These are phyloP conservation scores for Cydia amplana DNA, from an alignment of 1,140 invertebrate species.

Conservation along the genomic window DNA sequence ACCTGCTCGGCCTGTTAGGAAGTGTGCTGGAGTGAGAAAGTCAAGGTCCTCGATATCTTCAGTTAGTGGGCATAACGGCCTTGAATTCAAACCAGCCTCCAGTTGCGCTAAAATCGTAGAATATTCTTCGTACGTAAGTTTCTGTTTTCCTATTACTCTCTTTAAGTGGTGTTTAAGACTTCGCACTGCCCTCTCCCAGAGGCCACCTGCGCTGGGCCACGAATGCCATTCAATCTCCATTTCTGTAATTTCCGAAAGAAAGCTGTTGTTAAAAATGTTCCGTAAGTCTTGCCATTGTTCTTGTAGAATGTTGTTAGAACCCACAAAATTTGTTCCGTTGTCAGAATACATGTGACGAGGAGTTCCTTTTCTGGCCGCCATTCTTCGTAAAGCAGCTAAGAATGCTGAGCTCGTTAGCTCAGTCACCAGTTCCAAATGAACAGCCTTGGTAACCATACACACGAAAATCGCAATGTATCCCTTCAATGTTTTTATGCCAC, in stretches of 20 bases:
- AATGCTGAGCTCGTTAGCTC: constrained; percentile 58
- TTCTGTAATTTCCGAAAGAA: neutral
- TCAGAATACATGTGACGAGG: constrained; percentile 52
- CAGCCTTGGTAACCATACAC: constrained; percentile 56
- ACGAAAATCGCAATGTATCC: constrained; percentile 61
- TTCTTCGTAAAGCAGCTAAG: constrained; percentile 57
- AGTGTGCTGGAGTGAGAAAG: constrained; percentile 41
- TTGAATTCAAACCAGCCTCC: constrained; percentile 44
- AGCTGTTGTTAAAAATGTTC: neutral
- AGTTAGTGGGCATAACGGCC: constrained; percentile 44
- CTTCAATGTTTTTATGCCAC: constrained; percentile 45
- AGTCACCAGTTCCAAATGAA: constrained; percentile 66
- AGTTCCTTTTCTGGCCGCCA: constrained; percentile 60
- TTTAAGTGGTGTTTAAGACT: constrained; percentile 47
- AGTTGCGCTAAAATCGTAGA: constrained; percentile 35
- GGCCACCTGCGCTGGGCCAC: constrained; percentile 51
- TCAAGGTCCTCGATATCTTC: constrained; percentile 39
- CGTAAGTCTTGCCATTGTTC: neutral
- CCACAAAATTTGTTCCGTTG: constrained; percentile 62
- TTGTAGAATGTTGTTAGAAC: constrained; percentile 30
- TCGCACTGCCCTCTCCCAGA: constrained; percentile 56
- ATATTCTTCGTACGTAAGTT: constrained; percentile 35
- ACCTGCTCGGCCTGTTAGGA: constrained; percentile 41
- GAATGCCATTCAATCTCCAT: constrained; percentile 34
- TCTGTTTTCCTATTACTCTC: constrained; percentile 36